Conservation (phyloP, 2,113 vertebrate genomes). For the Chiloscyllium plagiosum region DNA sequence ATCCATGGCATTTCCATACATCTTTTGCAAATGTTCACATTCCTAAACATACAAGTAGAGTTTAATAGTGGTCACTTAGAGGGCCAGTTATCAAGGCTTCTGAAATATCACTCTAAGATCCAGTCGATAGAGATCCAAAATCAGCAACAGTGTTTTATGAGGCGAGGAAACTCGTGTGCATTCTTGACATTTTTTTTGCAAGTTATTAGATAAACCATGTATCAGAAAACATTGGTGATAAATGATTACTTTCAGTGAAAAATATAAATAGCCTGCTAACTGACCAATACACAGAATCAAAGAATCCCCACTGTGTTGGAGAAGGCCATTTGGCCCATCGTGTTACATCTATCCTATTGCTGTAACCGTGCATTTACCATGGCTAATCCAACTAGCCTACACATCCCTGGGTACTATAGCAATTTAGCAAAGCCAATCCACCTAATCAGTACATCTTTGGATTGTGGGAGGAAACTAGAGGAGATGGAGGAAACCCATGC, state of each 20-base stretch:
- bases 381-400: no score
- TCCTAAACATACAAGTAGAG: constrained; percentile 59
- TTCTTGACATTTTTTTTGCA: neutral
- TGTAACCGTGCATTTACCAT: no score
- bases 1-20: constrained; percentile 85
- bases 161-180: neutral
- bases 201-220: neutral
- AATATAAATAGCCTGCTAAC: neutral
- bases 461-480: no score
- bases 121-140: neutral
- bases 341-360: no score
- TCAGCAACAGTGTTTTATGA: neutral
- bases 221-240: neutral
- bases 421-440: no score
- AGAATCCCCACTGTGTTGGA: no score
- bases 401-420: no score
- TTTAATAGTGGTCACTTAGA: neutral
- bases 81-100: neutral
- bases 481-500: no score
- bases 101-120: neutral
- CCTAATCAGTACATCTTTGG: no score
- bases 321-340: no score
- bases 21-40: constrained; percentile 95
- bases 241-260: neutral
- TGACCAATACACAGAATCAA: neutral